Evolutionary conservation across 1,140 invertebrate genomes (phyloP), one percentile per base, ranked within the genome.

Genomic region (Drosophila rufa): DNA sequence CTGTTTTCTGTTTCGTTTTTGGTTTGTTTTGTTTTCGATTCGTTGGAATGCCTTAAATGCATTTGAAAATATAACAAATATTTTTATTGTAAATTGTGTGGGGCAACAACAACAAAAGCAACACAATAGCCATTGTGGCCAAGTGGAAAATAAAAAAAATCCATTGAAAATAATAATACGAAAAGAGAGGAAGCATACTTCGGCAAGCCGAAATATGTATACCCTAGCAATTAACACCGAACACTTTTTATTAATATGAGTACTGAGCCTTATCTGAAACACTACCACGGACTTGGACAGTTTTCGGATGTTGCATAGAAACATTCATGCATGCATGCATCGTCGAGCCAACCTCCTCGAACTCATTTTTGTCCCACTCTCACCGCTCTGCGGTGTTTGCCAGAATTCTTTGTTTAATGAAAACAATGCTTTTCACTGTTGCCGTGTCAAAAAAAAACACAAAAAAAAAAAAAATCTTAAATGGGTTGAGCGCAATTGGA

Each of bases 341-440:
- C 40, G 38, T 19, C 42, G 71, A 47, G 40, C 47, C 76, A 56
- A 30, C 45, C 17, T 50, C 40, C 38, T 11, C 19, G 25, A 50
- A 33, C 22, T 25, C 33, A 17, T 46, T 11, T 46, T 17, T 40
- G 19, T 40, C 15, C 25, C 47, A 42, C 42, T 62, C 48, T 65
- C 73, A 47, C 71, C 45, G 36, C 50, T 47, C 61, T 60, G 45
- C 62, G 56, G 62, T 75, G 73, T 80, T 79, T 75, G 55, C 55
- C 56, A 76, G 57, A 81, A 81, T 60, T 71, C 65, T 71, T 80
- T 80, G 75, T 82, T 78, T 50, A 78, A 64, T 82, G 74, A 56
- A 74, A 82, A 82, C 80, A 82, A 82, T 82, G 80, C 80, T 69
- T 66, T 75, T 50, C 79, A 66, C 69, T 84, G 81, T 70, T 69